These are phyloP conservation scores for Caenorhabditis becei DNA, from an alignment of 2,888 invertebrate species.

Conservation along the genomic window DNA sequence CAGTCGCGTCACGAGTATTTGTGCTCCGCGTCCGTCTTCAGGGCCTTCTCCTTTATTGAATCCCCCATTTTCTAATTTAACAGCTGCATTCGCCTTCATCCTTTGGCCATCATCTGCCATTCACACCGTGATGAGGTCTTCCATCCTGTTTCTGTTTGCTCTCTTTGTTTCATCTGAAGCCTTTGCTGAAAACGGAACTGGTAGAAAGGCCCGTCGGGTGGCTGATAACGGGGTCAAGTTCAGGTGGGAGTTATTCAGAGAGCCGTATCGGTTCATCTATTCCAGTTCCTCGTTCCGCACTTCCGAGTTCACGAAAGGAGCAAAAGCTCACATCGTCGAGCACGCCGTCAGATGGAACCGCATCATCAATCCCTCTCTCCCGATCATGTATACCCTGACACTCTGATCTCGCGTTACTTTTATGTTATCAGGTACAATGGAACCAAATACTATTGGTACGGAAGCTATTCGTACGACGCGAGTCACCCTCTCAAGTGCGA, in stretches of 20 bases:
- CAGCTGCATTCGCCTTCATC: conserved; percentile 13
- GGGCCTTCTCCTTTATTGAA: conserved; percentile 25
- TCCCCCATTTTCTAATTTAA: conserved; percentile 35
- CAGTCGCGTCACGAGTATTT: conserved; percentile 34
- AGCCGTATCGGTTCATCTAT: background rate
- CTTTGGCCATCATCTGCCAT: conserved; percentile 3
- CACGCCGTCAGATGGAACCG: conserved; percentile 5
- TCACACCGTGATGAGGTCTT: conserved; percentile 26
- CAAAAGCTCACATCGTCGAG: background rate
- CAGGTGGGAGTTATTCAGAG: too few relatives aligned
- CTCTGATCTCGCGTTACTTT: background rate
- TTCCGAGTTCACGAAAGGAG: background rate
- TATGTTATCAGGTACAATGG: conserved; percentile 17
- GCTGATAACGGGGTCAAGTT: conserved; percentile 6
- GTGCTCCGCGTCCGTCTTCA: conserved; percentile 10
- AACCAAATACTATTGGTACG: conserved; percentile 43
- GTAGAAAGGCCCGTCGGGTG: background rate
- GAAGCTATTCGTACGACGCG: conserved; percentile 20
- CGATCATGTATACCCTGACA: conserved; percentile 16
- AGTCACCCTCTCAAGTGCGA: conserved; percentile 34
- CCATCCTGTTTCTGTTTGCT: background rate
- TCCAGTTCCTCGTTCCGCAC: conserved; percentile 15
- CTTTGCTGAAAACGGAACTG: background rate
- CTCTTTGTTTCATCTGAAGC: background rate
- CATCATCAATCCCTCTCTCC: conserved; percentile 26